phyloP scores from a whole-genome alignment of 2,797 vertebrate species.

The Sebastes diaconus region DNA sequence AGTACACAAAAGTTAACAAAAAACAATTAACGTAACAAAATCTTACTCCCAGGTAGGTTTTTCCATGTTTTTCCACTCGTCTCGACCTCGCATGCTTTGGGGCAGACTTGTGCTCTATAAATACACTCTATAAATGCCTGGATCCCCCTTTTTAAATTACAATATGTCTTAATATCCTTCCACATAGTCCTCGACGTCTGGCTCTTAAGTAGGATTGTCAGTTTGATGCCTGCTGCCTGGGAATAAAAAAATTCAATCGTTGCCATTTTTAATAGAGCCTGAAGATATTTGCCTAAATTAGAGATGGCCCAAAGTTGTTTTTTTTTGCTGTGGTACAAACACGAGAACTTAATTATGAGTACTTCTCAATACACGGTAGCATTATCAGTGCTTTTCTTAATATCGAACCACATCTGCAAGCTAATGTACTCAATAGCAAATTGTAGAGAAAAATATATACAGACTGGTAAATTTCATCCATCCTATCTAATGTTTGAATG shows the following conservation, averaged over 20 bases:
- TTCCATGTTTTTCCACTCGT: slow-evolving; percentile 43
- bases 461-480: slow-evolving; percentile 54
- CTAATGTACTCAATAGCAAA: slow-evolving; percentile 62
- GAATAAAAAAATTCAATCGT: slow-evolving; percentile 30
- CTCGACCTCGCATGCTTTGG: slow-evolving; percentile 51
- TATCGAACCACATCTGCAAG: slow-evolving; percentile 65
- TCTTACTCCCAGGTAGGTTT: slow-evolving; percentile 50
- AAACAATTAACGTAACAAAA: slow-evolving; percentile 55
- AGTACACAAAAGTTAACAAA: slow-evolving; percentile 80
- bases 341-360: slow-evolving; percentile 56
- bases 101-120: slow-evolving; percentile 66
- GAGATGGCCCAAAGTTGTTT: slow-evolving; percentile 20
- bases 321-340: slow-evolving; percentile 61
- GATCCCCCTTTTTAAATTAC: slow-evolving; percentile 19
- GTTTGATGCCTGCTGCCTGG: slow-evolving; percentile 55
- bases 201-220: slow-evolving; percentile 69
- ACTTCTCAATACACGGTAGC: slow-evolving; percentile 56
- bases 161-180: slow-evolving; percentile 25
- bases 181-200: slow-evolving; percentile 24
- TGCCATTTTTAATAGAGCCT: slow-evolving; percentile 36
- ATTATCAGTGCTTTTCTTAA: slow-evolving; percentile 56
- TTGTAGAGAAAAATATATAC: slow-evolving; percentile 65
- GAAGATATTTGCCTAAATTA: slow-evolving; percentile 44
- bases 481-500: slow-evolving; percentile 49
- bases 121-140: slow-evolving; percentile 54